Evolutionary conservation across 2,113 vertebrate species (phyloP), one percentile per base, ranked within the genome.

Genomic region (Meleagris gallopavo): DNA sequence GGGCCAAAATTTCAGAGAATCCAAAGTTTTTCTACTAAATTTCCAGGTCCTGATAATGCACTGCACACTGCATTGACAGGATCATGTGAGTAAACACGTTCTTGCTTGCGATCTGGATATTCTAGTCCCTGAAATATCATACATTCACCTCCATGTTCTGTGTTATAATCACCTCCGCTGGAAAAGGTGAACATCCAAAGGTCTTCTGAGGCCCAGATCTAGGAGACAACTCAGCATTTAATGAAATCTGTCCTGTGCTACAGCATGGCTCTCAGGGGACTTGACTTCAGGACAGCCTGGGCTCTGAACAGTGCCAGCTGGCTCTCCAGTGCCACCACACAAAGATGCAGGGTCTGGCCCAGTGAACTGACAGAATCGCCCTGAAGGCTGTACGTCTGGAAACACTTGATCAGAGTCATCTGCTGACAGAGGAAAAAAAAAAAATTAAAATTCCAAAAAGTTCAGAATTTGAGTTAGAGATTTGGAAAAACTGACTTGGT

Each of bases 181-280:
- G 62, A 48, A 78, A 71, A 38, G 6, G 20, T 69, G 43, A 82
- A 61, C 11, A 48, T 46, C 11, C 0, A 0, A 52, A 32, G 0
- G 0, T 8, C 19, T 14, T 14, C 15, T 36, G 57, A 61, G 38
- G 27, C 27, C 13, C 60, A 29, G 25, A 64, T 10, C 61, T 40
- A 40, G 21, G 16, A 34, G 34, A 62, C 20, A 48, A 29, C 34
- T 77, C 19, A 38, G 58, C 8, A 25, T 9, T 24, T 34, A 10
- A 34, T 25, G 43, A 86, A 78, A 69, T 11, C 34, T 75, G 54
- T n/a, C 29, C 48, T 58, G 13, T 48, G 36, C 20, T 83, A 62
- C 41, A 58, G 36, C 22, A 18, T 2, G 4, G 9, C 36, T 82
- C 27, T 32, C 40, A 43, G 20, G n/a, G 15, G 16, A 76, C 57